Percentiles rank a stretch among this genome's conserved stretches.
Conservation (phyloP, 2,113 vertebrate species). For the Menidia beryllina region DNA sequence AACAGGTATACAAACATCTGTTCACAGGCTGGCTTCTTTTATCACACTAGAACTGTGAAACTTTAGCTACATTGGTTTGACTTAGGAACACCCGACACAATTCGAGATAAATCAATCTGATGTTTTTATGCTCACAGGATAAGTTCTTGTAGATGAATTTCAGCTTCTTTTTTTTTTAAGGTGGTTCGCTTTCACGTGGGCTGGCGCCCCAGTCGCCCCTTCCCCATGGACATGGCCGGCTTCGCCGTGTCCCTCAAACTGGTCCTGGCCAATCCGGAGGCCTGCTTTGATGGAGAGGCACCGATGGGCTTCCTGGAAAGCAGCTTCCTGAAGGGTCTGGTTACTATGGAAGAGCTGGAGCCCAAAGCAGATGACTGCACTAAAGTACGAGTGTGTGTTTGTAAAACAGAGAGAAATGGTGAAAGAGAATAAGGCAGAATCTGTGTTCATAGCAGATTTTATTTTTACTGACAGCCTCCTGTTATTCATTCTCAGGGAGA, state of each 20-base stretch:
- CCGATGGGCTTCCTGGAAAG: conserved; percentile 91
- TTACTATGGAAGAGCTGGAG: conserved; percentile 90
- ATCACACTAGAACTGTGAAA: no score
- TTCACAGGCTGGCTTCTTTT: no score
- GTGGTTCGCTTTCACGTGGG: conserved; percentile 90
- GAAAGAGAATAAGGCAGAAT: no score
- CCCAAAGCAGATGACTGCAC: conserved; percentile 90
- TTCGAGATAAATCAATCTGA: not conserved
- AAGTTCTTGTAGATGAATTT: not conserved
- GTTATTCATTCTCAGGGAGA: no score
- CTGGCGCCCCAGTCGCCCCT: conserved; percentile 90
- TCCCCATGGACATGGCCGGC: conserved; percentile 92
- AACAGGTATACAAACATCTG: no score
- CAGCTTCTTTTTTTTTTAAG: conserved; percentile 26
- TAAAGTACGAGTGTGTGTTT: conserved; percentile 77
- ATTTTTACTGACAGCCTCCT: no score
- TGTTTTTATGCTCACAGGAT: not conserved
- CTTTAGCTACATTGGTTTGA: no score
- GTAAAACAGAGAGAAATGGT: no score
- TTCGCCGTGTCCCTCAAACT: conserved; percentile 88
- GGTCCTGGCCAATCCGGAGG: conserved; percentile 84
- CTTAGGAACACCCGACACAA: not conserved
- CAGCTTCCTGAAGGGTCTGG: conserved; percentile 87
- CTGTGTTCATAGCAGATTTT: no score
- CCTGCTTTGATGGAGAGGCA: conserved; percentile 86